Base-by-base conservation (phyloP, 2,113 vertebrate species). In the Aphelocoma coerulescens region DNA sequence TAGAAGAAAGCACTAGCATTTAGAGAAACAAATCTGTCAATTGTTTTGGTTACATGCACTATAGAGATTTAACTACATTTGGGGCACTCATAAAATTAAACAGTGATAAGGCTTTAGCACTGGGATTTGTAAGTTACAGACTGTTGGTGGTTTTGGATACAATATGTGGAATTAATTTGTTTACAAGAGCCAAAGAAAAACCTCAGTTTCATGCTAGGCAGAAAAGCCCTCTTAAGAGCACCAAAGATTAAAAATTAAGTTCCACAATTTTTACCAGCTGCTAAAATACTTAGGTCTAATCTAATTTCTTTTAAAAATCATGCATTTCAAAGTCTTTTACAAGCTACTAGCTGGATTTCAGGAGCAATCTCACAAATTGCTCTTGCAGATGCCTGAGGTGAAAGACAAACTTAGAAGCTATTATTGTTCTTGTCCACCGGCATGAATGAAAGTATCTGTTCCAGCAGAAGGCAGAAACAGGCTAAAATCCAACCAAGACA, bases 41-140 rank as follows among this genome's bases (percentile, higher is more conserved):
- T 88, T 96, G 93, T 80, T 96, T 96, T 91, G 76, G 85, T 92
- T 93, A 95, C 0, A 5, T 85, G 88, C 85, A 84, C 78, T 89
- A 80, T 46, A 75, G 86, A 96, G 92, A 95, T 93, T 96, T 95
- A 92, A 90, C 95, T 93, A 88, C 75, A 74, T 93, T 97, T 88
- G 57, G 65, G 88, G 79, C 62, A 96, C 89, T 96, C 89, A 72
- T 65, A 93, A 96, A 91, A 95, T 78, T 93, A 95, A 95, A 94
- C 6, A 95, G 65, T 87, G 82, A 92, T 86, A 86, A 43, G 95
- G 95, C 71, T 93, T 94, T 71, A 95, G 93, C 81, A 77, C 41
- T 82, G 77, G 77, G 89, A 88, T 91, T 91, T 96, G 35, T 71
- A 92, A 89, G 88, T 89, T 88, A 81, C 90, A 95, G 92, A 78